These are phyloP conservation scores for Anabacerthia variegaticeps DNA, from an alignment of 2,797 vertebrate genomes.

Conservation along the genomic window DNA sequence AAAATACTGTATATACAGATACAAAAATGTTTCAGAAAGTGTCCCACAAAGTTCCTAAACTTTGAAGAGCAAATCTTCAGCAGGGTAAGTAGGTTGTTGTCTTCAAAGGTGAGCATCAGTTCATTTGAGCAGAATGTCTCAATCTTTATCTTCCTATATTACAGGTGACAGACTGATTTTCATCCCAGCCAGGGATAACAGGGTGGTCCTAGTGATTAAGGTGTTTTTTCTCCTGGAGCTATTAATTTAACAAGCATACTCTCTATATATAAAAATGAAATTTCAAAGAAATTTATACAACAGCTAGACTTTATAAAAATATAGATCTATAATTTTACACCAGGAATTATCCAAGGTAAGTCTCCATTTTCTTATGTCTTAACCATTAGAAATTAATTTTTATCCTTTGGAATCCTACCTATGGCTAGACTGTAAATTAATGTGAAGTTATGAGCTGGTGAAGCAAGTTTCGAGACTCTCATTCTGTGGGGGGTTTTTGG, in stretches of 20 bases:
- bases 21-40: conserved; percentile 45
- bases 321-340: conserved; percentile 61
- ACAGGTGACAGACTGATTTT: conserved; percentile 1
- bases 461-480: neutral
- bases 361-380: conserved; percentile 1
- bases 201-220: neutral
- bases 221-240: conserved; percentile 2
- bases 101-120: neutral
- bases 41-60: conserved; percentile 28
- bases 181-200: conserved; percentile 7
- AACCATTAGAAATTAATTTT: neutral
- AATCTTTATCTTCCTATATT: neutral
- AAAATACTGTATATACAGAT: conserved; percentile 58
- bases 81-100: neutral
- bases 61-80: conserved; percentile 20
- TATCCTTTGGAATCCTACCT: neutral
- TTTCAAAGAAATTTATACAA: conserved; percentile 62
- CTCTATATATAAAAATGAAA: conserved; percentile 52
- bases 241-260: conserved; percentile 57
- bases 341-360: conserved; percentile 28
- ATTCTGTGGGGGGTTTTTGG: neutral
- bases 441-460: neutral
- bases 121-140: neutral
- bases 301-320: conserved; percentile 69
- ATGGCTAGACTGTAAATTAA: neutral